Evolutionary conservation across 2,113 vertebrate genomes (phyloP), one percentile per base, ranked within the genome.

Genomic region (Melanotaenia duboulayi): DNA sequence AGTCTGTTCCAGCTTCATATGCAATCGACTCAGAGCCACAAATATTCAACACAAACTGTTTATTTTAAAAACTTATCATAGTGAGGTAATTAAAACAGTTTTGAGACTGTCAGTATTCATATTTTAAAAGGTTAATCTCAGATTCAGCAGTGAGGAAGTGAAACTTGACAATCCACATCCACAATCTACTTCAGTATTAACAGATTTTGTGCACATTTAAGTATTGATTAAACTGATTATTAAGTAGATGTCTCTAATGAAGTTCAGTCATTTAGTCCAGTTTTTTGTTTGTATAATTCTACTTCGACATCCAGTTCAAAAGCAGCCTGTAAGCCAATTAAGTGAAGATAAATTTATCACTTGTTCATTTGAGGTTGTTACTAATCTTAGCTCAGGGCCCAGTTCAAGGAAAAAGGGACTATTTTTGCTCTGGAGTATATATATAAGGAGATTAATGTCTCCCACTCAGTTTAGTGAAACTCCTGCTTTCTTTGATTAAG

Each of bases 41-140:
- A 55, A 56, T n/a, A 40, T 55, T 12, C 49, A 57, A 35, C 14
- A 59, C 20, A 23, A 78, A 66, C 49, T 48, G 16, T 72, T 78
- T 61, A 72, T 50, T 67, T 35, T 19, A 23, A 60, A 56, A 39
- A 40, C 46, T 54, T 23, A 50, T 4, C 48, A 2, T 37, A 65
- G 23, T 35, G 35, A 35, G 14, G 17, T 64, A 13, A 44, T 17
- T 44, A 16, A 52, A 16, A 12, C 25, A 35, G 17, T 63, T 49
- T 40, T 39, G 14, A 65, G 3, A 44, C 14, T 3, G 19, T 49
- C 14, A 6, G 20, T 23, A 42, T 49, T 35, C 2, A 48, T 11
- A 24, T 65, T 48, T 65, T 14, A 2, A 35, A 11, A 1, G 1
- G 10, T 37, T 37, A 6, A 71, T 56, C 40, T 42, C 11, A 71